Evolutionary conservation across 2,888 invertebrate genomes (phyloP).

Genomic region (Eupithecia dodoneata): DNA sequence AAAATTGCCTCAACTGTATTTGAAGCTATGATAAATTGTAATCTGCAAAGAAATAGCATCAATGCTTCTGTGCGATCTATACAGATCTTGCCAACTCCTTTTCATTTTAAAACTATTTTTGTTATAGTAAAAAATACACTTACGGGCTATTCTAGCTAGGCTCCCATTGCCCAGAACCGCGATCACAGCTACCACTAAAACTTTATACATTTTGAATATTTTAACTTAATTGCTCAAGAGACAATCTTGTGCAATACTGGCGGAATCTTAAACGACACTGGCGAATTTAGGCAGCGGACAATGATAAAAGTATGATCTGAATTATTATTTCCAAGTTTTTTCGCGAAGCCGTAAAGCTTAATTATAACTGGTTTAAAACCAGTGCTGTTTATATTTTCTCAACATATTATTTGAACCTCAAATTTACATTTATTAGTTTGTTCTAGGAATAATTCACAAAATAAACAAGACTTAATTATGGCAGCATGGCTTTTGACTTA

Average conservation of each 20-base stretch:
- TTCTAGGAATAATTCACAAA: not conserved
- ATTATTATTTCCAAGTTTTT: slow-evolving; percentile 23
- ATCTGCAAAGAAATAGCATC: not conserved
- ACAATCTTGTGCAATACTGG: slow-evolving; percentile 40
- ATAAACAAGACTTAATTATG: not conserved
- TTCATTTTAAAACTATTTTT: not conserved
- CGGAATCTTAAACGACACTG: slow-evolving; percentile 49
- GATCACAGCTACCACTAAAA: slow-evolving; percentile 36
- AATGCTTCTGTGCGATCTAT: not conserved
- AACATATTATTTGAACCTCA: not conserved
- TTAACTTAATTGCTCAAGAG: slow-evolving; percentile 9
- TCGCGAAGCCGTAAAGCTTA: not conserved
- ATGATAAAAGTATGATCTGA: slow-evolving; percentile 26
- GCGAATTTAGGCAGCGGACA: slow-evolving; percentile 28
- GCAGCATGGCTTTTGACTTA: not conserved
- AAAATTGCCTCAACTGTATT: not conserved
- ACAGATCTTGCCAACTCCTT: not conserved
- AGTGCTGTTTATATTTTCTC: not conserved
- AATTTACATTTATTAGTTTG: not conserved
- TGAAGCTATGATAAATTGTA: too few relatives aligned
- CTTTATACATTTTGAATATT: slow-evolving; percentile 44
- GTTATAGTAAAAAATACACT: slow-evolving; percentile 41
- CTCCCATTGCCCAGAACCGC: slow-evolving; percentile 40
- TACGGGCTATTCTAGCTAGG: slow-evolving; percentile 50
- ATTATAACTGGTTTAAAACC: not conserved